phyloP scores from a whole-genome alignment of 2,113 vertebrate species.

The Cercocebus atys region DNA sequence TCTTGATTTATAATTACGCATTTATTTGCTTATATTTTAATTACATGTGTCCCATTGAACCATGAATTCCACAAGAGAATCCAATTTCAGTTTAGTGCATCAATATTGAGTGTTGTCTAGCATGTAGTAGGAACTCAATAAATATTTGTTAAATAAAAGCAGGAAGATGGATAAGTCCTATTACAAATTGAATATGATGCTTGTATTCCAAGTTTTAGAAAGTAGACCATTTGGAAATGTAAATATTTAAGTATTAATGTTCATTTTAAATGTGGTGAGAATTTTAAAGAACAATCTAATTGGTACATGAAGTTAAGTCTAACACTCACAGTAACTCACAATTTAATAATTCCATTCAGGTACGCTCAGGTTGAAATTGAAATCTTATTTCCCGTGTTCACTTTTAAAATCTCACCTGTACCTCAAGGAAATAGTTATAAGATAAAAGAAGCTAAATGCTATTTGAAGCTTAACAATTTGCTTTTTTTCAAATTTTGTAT shows the following conservation, averaged over 20 bases:
- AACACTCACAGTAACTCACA: background rate
- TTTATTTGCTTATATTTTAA: background rate
- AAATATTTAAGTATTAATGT: background rate
- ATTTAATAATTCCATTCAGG: background rate
- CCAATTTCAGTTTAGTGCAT: background rate
- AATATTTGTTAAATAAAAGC: background rate
- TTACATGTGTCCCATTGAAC: background rate
- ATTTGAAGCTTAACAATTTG: slow-evolving; percentile 22
- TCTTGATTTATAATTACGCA: background rate
- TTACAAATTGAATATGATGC: background rate
- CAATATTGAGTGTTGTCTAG: background rate
- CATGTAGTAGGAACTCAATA: background rate
- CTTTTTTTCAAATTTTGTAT: background rate
- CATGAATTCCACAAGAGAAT: background rate
- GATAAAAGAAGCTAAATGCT: background rate
- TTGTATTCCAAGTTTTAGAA: background rate
- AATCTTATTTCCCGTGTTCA: background rate
- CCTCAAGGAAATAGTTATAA: slow-evolving; percentile 36
- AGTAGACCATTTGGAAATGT: background rate
- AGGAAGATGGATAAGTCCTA: background rate
- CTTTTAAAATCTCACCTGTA: background rate
- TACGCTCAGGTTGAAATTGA: slow-evolving; percentile 15
- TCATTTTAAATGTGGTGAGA: background rate
- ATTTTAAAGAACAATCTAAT: background rate
- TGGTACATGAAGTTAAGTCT: background rate